Base-by-base conservation (phyloP, 64 coral and sea anemone genomes). In the Catalaphyllia jardinei region DNA sequence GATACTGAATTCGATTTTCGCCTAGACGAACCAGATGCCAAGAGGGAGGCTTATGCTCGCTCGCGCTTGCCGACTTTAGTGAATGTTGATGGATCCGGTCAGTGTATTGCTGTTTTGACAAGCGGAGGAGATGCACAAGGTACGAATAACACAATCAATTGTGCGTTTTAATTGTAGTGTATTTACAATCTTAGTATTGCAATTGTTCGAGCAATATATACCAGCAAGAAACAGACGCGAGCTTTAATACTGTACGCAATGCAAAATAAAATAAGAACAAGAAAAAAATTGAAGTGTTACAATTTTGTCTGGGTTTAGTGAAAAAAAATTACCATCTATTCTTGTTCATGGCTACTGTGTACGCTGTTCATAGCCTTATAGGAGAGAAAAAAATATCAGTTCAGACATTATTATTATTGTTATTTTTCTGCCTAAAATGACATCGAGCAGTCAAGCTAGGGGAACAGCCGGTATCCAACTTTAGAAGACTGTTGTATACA, bases 61-160 rank as follows among this genome's bases (percentile, higher is more conserved):
- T 39, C 75, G 67, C 88, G 94, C 28, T 67, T 79, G 24, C 88
- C 97, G 60, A 95, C 93, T 59, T 79, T 95, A 12, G 77, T 93
- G 35, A 76, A 94, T 91, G 91, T 95, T 14, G 73, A 95, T 19
- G 97, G 93, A 14, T 91, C 77, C 75, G 93, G 93, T 20, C 97
- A 99, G 17, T 88, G 93, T 71, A 99, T 99, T 55, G 93, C 93
- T 71, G 94, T 99, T 72, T 79, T 99, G 18, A 99, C 97, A 79
- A 99, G 97, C 86, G 97, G 97, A 10, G 97, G 97, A 27, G 97
- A 99, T 91, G 88, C 97, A 65, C 97, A 99, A 73, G 97, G 97
- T 99, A 79, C 59, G 87, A 30, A 60, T 16, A 54, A 69, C 0
- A 15, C 15, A 51, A 67, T 80, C 16, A 4, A 31, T 13, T 80